Conservation (phyloP, 2,797 vertebrate genomes). For the Tolypeutes matacus region DNA sequence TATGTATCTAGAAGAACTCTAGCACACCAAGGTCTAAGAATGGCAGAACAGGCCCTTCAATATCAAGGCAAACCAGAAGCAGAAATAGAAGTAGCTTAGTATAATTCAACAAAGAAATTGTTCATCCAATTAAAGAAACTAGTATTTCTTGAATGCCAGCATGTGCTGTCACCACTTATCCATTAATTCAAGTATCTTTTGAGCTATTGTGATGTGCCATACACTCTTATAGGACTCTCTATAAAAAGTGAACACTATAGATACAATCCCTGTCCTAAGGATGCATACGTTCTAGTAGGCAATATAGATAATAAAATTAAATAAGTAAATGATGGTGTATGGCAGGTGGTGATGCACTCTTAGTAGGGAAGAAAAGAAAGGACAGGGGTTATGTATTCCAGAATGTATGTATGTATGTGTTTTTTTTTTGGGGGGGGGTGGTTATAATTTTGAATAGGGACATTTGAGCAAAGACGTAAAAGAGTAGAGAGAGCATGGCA, state of each 20-base stretch:
- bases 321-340: background rate
- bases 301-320: constrained; percentile 20
- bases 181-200: background rate
- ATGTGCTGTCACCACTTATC: background rate
- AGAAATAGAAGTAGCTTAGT: background rate
- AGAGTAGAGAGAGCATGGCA: background rate
- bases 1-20: background rate
- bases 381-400: background rate
- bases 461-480: constrained; percentile 45
- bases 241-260: background rate
- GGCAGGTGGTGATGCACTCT: background rate
- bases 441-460: constrained; percentile 34
- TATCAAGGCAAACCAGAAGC: constrained; percentile 7
- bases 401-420: background rate
- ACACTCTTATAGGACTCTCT: background rate
- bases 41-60: background rate
- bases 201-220: background rate
- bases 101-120: background rate
- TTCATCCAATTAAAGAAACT: background rate
- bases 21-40: background rate
- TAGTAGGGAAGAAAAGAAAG: constrained; percentile 30
- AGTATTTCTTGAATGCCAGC: background rate
- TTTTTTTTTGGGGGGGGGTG: background rate
- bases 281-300: background rate
- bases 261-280: background rate